Base-by-base conservation (phyloP, 2,797 vertebrate species). In the Jordanella pulchra region DNA sequence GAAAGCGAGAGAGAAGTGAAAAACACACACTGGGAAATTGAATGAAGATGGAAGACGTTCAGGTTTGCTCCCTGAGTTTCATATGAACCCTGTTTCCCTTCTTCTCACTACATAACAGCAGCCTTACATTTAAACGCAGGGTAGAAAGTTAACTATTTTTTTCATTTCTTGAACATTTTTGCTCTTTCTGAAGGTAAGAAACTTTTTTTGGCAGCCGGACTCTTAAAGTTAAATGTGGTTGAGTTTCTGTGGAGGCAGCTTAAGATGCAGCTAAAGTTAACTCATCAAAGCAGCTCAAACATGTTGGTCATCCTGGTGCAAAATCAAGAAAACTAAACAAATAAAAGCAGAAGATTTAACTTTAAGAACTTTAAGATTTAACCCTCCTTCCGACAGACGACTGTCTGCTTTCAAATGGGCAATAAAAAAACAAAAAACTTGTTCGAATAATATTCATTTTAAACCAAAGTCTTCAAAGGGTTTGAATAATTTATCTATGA, bases 51-150 rank as follows among this genome's bases (percentile, higher is more conserved):
- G 77, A 72, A 82, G 44, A 75, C 13, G 67, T 73, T 44, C 55
- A 71, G 71, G 75, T 58, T 74, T 84, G 81, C 88, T 91, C 83
- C 80, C 83, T 79, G 82, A 70, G 73, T 81, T 79, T 76, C 35
- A 28, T 23, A 61, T 42, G 10, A 42, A 61, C 58, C 2, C 21
- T n/a, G 7, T 39, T 15, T 61, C 35, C n/a, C 6, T 6, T n/a
- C 32, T 18, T 35, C 32, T 14, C 21, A 35, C 10, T 60, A 35
- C 28, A 21, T 18, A 21, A 3, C 56, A 58, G 30, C 18, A 15
- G 18, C 56, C 30, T 35, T 21, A n/a, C 23, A 42, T 21, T 13
- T 21, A n/a, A 23, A 12, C 18, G 35, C 32, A 61, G 39, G 23
- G 23, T n/a, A 1, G 1, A 42, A 39, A 2, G 11, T 42, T 14